These are phyloP conservation scores for Akabosia matsudoensis DNA, from an alignment of 1,140 invertebrate species.

Conservation along the genomic window DNA sequence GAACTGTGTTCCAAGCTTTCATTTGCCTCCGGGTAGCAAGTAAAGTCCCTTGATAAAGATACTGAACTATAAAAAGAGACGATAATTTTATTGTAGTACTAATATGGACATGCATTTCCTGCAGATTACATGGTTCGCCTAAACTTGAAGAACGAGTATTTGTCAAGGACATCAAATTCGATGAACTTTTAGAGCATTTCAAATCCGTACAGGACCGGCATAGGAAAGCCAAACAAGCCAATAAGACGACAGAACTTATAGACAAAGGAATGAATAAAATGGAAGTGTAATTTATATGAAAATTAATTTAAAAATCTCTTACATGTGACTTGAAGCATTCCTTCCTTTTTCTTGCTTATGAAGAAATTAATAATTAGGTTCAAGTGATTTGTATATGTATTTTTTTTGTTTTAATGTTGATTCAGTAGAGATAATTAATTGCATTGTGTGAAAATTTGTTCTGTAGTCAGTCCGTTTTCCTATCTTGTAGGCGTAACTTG, in stretches of 20 bases:
- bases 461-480: no score
- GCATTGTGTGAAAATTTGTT: no score
- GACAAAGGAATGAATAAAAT: slow-evolving; percentile 48
- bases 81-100: slow-evolving; percentile 1
- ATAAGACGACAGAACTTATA: slow-evolving; percentile 50
- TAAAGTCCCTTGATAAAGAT: no score
- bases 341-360: not conserved
- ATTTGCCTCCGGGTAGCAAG: slow-evolving; percentile 53
- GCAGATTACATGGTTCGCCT: slow-evolving; percentile 36
- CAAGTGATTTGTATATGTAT: no score
- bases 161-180: slow-evolving; percentile 59
- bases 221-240: slow-evolving; percentile 57
- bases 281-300: slow-evolving; percentile 6
- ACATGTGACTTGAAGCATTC: not conserved
- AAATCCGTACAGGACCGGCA: slow-evolving; percentile 63
- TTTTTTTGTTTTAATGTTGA: no score
- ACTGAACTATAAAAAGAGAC: no score
- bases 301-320: not conserved
- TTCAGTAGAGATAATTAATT: no score
- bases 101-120: slow-evolving; percentile 1
- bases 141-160: slow-evolving; percentile 48
- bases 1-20: slow-evolving; percentile 76
- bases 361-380: no score
- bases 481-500: no score
- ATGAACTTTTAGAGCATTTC: slow-evolving; percentile 63